phyloP scores from a whole-genome alignment of 2,797 vertebrate genomes.

The Craterocephalus amniculus region DNA sequence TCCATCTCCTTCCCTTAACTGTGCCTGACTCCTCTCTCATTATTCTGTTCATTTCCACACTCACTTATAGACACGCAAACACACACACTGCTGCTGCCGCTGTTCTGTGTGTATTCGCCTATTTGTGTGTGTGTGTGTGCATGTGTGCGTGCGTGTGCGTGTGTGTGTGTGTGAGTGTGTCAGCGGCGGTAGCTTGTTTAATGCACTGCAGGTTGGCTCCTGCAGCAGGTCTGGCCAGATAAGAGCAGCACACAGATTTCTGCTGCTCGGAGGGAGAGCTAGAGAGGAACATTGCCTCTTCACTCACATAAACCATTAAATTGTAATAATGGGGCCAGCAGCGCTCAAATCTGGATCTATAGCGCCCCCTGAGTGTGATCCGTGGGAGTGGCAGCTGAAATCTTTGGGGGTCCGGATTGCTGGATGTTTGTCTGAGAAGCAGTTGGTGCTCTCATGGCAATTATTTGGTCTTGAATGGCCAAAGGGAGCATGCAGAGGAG shows the following conservation, averaged over 20 bases:
- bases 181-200: slow-evolving; percentile 75
- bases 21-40: slow-evolving; percentile 66
- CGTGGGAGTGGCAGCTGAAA: slow-evolving; percentile 23
- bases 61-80: slow-evolving; percentile 26
- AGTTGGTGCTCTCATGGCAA: slow-evolving; percentile 9
- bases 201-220: slow-evolving; percentile 83
- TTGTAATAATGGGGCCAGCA: slow-evolving; percentile 77
- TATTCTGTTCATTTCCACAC: slow-evolving; percentile 75
- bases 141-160: no score
- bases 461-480: slow-evolving; percentile 16
- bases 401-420: slow-evolving; percentile 3
- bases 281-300: slow-evolving; percentile 71
- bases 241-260: slow-evolving; percentile 79
- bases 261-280: slow-evolving; percentile 67
- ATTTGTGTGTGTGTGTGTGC: slow-evolving; percentile 54
- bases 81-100: slow-evolving; percentile 5
- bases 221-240: slow-evolving; percentile 84
- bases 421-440: slow-evolving; percentile 14
- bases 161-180: slow-evolving; percentile 53
- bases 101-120: slow-evolving; percentile 42
- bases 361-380: slow-evolving; percentile 79
- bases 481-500: neutral
- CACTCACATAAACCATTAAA: slow-evolving; percentile 78
- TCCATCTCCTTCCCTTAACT: slow-evolving; percentile 52
- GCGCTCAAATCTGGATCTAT: slow-evolving; percentile 70